These are phyloP conservation scores for Bovichtus variegatus DNA, from an alignment of 2,797 vertebrate genomes.

Conservation along the genomic window DNA sequence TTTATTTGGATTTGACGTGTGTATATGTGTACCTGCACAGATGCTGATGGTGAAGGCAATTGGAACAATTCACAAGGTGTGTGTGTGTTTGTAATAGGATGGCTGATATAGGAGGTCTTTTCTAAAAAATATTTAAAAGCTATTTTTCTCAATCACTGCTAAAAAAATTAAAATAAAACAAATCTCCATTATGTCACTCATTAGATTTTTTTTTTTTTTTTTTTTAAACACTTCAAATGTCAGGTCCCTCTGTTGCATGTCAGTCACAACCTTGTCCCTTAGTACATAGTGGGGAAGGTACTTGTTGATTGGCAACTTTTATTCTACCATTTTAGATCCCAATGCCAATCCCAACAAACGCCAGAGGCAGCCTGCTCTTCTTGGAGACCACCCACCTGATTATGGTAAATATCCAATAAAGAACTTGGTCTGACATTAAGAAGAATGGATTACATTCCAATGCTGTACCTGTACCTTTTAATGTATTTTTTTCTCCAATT, in stretches of 20 bases:
- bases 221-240: conserved; percentile 32
- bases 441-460: background rate
- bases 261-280: conserved; percentile 60
- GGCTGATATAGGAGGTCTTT: conserved; percentile 36
- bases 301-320: conserved; percentile 44
- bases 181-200: conserved; percentile 83
- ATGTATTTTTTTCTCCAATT: conserved; percentile 16
- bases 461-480: background rate
- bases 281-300: conserved; percentile 42
- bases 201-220: conserved; percentile 45
- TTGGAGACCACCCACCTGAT: conserved; percentile 95
- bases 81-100: conserved; percentile 72
- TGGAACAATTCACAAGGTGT: conserved; percentile 90
- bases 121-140: conserved; percentile 9
- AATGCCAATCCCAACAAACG: conserved; percentile 94
- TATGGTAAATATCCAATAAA: conserved; percentile 85
- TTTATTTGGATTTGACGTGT: conserved; percentile 77
- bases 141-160: conserved; percentile 22
- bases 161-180: too few relatives aligned
- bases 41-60: conserved; percentile 89
- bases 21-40: conserved; percentile 86
- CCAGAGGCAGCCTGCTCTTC: conserved; percentile 93
- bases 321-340: conserved; percentile 78
- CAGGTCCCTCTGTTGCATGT: conserved; percentile 76
- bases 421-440: background rate